Evolutionary conservation across 2,888 invertebrate species (phyloP), one percentile per base, ranked within the genome.

Genomic region (Brachynemurus nebulosus): DNA sequence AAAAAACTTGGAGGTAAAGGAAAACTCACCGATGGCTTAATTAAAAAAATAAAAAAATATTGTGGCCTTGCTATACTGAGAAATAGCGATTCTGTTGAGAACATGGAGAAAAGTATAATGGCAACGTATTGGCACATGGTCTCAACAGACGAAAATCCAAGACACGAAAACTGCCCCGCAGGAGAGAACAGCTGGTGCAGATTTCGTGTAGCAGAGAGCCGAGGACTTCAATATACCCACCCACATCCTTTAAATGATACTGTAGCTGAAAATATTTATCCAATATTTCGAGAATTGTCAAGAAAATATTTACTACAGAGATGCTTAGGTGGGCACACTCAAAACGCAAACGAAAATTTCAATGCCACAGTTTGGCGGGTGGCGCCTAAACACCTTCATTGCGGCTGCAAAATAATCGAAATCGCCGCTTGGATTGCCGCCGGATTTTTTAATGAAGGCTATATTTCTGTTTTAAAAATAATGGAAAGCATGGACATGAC

Each of bases 311-410:
- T 57, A 35, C 44, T 59, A 38, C 51, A 55, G 53, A 40, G 43
- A 25, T 55, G 45, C 58, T 55, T 51, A 57, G 56, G 42, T 55
- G 57, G 30, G 57, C 55, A 45, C 58, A 52, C 4, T 47, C 57
- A 58, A 50, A 59, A 58, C 42, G 56, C 52, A 36, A 58, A n/a
- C n/a, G n/a, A n/a, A n/a, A n/a, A n/a, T n/a, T 53, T 52, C 6
- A 57, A 57, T 43, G 52, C 55, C 40, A 44, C 54, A n/a, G 51
- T 58, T 37, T 58, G 55, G 57, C 54, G 52, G 49, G 53, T 55
- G 41, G 39, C 50, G 46, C 52, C 53, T 20, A 54, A 54, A 18
- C 7, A 30, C n/a, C 19, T 41, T 11, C 4, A 11, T 40, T 46
- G 39, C 41, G 33, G 38, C 19, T 17, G 27, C 25, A 33, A 37